Evolutionary conservation across 1,140 invertebrate species (phyloP).

Genomic region (Colletes gigas): DNA sequence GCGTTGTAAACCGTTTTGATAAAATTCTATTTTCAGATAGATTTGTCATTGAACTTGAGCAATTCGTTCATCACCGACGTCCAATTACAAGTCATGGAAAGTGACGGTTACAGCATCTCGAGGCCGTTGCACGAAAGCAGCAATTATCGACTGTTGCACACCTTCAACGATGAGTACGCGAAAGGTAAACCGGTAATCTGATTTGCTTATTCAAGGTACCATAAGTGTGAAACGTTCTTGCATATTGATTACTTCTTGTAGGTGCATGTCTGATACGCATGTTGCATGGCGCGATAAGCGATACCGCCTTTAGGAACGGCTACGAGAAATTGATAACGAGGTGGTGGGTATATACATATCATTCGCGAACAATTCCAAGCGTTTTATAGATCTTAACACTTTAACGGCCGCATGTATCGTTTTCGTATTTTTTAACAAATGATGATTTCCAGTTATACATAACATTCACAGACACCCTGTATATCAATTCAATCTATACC

Average conservation of each 20-base stretch:
- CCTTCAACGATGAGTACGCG: constrained; percentile 54
- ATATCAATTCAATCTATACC: neutral
- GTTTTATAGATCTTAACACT: constrained; percentile 18
- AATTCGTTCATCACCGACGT: constrained; percentile 54
- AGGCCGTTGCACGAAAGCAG: constrained; percentile 65
- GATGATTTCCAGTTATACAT: too few species aligned
- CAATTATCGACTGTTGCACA: constrained; percentile 61
- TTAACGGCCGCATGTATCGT: too few species aligned
- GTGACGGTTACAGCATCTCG: constrained; percentile 69
- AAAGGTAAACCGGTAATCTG: constrained; percentile 64
- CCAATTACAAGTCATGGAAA: constrained; percentile 65
- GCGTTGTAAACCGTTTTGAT: constrained; percentile 38
- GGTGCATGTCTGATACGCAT: constrained; percentile 87
- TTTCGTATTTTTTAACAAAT: too few species aligned
- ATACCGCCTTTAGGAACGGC: constrained; percentile 83
- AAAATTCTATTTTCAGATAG: constrained; percentile 70
- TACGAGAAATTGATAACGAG: constrained; percentile 79
- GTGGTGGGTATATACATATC: constrained; percentile 72
- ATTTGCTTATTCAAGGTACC: neutral
- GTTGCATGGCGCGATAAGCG: constrained; percentile 85
- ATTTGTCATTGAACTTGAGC: constrained; percentile 61
- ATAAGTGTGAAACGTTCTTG: constrained; percentile 3
- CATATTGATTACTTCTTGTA: constrained; percentile 72
- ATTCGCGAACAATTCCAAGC: constrained; percentile 15
- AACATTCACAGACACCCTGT: too few species aligned